These are phyloP conservation scores for Myodes glareolus DNA, from an alignment of 2,113 vertebrate species.

Conservation along the genomic window DNA sequence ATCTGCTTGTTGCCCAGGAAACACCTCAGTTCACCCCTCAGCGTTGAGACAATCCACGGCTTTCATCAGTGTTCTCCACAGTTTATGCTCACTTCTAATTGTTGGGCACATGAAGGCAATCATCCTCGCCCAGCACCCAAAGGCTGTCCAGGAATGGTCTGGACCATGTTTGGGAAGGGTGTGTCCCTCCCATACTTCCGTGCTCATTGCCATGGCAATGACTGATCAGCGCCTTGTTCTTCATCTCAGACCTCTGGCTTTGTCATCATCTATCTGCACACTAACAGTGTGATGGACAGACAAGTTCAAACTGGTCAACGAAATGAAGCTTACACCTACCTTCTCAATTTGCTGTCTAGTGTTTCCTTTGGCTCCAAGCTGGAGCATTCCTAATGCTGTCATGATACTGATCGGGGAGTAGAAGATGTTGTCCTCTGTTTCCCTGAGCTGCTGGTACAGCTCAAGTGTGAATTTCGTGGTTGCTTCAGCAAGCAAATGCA, in stretches of 20 bases:
- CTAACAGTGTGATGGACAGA: not conserved
- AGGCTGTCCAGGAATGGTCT: accelerated
- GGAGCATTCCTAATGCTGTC: constrained; percentile 69
- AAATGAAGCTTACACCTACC: not conserved
- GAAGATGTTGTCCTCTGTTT: constrained; percentile 68
- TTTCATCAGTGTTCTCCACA: not conserved
- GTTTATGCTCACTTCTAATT: not conserved
- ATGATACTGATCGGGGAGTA: constrained; percentile 66
- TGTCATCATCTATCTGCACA: no score
- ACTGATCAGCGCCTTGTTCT: not conserved
- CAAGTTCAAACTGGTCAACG: accelerated
- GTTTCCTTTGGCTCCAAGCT: constrained; percentile 60
- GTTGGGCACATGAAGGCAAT: not conserved
- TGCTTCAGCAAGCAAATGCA: constrained; percentile 63
- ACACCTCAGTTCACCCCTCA: not conserved
- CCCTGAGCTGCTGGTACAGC: constrained; percentile 71
- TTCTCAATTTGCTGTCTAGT: constrained; percentile 61
- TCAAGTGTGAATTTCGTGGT: constrained; percentile 66
- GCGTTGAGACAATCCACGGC: not conserved
- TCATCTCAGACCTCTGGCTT: accelerated
- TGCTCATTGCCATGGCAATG: not conserved
- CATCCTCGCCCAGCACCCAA: no score
- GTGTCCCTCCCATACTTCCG: not conserved
- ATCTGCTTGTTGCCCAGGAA: not conserved
- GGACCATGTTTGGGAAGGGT: no score